Percentiles rank a stretch among this genome's conserved stretches.
These are phyloP conservation scores for Prunella himalayana DNA, from an alignment of 2,113 vertebrate species.

Conservation along the genomic window DNA sequence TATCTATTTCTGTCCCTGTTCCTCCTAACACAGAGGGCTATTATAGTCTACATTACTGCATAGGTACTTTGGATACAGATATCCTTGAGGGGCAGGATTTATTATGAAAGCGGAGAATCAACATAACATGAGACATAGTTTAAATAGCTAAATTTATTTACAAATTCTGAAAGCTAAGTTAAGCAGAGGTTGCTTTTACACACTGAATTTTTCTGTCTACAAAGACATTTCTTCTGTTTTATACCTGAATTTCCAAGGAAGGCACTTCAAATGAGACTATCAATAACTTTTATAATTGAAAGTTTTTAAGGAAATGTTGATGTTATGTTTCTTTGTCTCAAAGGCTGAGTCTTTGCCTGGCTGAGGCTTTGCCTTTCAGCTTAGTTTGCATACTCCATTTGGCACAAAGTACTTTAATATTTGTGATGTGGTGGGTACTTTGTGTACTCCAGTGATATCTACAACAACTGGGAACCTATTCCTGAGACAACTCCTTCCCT, in stretches of 20 bases:
- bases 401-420: background rate
- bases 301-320: background rate
- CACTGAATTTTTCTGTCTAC: constrained; percentile 6
- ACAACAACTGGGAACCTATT: background rate
- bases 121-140: constrained; percentile 74
- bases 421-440: background rate
- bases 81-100: constrained; percentile 77
- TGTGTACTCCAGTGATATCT: background rate
- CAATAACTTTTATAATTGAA: background rate
- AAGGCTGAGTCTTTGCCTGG: background rate
- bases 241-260: background rate
- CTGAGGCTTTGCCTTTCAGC: background rate
- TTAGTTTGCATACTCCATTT: background rate
- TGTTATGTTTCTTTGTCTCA: background rate
- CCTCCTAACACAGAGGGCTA: constrained; percentile 77
- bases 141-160: constrained; percentile 68
- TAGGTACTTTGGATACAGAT: constrained; percentile 76
- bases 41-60: constrained; percentile 79
- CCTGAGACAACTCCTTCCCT: background rate
- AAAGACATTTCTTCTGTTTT: background rate
- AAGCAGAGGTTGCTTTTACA: constrained; percentile 46
- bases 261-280: background rate
- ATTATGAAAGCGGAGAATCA: constrained; percentile 78
- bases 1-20: constrained; percentile 79
- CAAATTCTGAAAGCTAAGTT: constrained; percentile 64